Evolutionary conservation across 2,113 vertebrate genomes (phyloP).

Genomic region (Mesocricetus auratus): DNA sequence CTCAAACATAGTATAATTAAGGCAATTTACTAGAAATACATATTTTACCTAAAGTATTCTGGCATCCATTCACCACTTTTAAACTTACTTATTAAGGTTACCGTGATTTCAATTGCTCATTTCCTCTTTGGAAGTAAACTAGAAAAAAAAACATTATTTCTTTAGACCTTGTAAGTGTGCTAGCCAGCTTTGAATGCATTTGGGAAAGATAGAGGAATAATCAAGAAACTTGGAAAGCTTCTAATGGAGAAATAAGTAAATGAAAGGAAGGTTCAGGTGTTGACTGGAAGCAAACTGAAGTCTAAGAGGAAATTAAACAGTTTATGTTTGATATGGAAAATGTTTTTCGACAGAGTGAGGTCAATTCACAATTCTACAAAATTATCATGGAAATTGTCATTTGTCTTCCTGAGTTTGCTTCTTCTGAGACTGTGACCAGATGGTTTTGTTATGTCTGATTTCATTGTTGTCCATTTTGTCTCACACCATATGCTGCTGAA

Average conservation of each 20-base stretch:
- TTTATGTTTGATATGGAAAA: background rate
- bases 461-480: background rate
- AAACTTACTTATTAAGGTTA: background rate
- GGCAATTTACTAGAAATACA: background rate
- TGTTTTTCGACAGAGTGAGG: background rate
- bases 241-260: background rate
- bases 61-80: background rate
- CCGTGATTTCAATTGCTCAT: background rate
- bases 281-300: background rate
- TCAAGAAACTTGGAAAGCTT: background rate
- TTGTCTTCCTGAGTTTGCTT: background rate
- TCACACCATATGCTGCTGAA: background rate
- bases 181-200: background rate
- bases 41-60: background rate
- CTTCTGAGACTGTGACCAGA: background rate
- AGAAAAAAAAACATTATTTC: background rate
- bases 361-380: background rate
- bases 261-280: rapidly evolving
- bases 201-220: background rate
- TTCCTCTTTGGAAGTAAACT: background rate
- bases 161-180: background rate
- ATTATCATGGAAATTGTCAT: rapidly evolving
- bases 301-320: background rate
- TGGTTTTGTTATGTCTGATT: background rate
- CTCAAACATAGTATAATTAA: background rate